Evolutionary conservation across 1,140 invertebrate species (phyloP), one percentile per base, ranked within the genome.

Genomic region (Cheumatopsyche charites): DNA sequence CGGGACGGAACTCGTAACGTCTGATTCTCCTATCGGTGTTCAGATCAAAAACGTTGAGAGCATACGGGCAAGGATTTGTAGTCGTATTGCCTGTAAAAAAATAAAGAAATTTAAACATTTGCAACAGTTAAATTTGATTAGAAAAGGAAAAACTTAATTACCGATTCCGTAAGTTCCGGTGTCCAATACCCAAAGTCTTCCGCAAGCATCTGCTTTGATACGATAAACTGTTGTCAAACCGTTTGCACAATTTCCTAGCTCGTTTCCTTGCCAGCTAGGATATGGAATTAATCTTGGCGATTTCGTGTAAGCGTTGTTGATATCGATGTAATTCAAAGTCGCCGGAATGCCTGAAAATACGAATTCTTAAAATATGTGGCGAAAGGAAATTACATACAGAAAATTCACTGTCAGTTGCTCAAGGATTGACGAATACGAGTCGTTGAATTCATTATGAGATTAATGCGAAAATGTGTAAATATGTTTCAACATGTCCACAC

Each of bases 91-190:
- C 83, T 81, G 71, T 21, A 58, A n/a, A 23, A 58, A 58, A 58
- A 23, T 36, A 62, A 26, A 21, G 1, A 6, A 36, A 62, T 36
- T 58, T 21, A 47, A 2, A 47, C 43, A 42, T 6, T 2, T 13
- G 13, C 43, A 47, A 13, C 3, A 47, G 13, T 15, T 13, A 4
- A n/a, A 47, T 47, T n/a, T 58, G 3, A 19, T n/a, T 58, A 26
- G 17, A 58, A 58, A 21, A 11, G 6, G 58, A 9, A 13, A 63
- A 58, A 6, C 4, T 47, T 7, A 12, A 58, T 25, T 75, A 84
- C 89, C 90, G 67, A 91, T 92, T 72, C 92, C 92, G 76, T 92
- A 90, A 17, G 92, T 93, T 67, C 92, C 92, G 4, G 91, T 91
- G 77, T 93, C 92, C 29, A 93, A 80, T 0, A 93, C 91, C 92